These are phyloP conservation scores for Astatotilapia flaviijosephi DNA, from an alignment of 2,113 vertebrate species.

Conservation along the genomic window DNA sequence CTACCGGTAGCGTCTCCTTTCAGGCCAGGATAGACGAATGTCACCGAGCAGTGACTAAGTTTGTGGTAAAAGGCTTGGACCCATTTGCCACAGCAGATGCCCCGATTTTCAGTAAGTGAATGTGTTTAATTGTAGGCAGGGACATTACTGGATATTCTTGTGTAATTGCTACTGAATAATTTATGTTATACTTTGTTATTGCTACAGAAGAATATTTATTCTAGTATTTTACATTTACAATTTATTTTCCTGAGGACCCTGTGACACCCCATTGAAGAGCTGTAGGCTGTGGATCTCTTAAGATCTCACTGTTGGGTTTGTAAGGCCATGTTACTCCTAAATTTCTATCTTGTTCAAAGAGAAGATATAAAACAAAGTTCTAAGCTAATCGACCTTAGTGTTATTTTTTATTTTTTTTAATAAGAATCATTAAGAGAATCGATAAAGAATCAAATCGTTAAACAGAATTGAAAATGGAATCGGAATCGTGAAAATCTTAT, in stretches of 20 bases:
- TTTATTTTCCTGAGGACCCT: not conserved
- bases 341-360: not conserved
- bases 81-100: no score
- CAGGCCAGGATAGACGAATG: no score
- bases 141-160: not conserved
- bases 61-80: no score
- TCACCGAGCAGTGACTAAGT: no score
- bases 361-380: not conserved
- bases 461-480: not conserved
- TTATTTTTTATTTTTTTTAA: not conserved
- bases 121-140: not conserved
- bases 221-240: not conserved
- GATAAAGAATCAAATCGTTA: fast-evolving
- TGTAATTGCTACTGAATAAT: not conserved
- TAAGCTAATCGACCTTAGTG: not conserved
- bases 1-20: fast-evolving
- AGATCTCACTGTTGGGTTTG: not conserved
- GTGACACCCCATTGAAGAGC: not conserved
- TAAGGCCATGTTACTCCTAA: not conserved
- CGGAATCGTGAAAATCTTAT: not conserved
- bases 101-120: fast-evolving
- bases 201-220: not conserved
- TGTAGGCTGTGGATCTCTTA: not conserved
- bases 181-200: not conserved
- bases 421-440: not conserved